Evolutionary conservation across 2,888 invertebrate genomes (phyloP).

Genomic region (Lithophane ornitopus): DNA sequence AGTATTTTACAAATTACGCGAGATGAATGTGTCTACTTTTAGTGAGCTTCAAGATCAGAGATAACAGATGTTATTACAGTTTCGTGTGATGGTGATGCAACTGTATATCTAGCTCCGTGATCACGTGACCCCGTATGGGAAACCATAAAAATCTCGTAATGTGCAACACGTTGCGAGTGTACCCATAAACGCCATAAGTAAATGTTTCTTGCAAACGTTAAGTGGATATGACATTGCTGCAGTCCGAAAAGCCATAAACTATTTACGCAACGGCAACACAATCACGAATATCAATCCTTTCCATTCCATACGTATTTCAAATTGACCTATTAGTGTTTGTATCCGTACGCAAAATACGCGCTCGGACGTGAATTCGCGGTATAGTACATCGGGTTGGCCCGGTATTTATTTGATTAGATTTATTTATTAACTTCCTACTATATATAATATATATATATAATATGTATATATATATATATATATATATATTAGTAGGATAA

Average conservation of each 20-base stretch:
- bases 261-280: not conserved
- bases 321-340: not conserved
- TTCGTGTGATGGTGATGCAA: constrained; percentile 25
- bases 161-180: not conserved
- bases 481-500: no score
- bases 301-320: not conserved
- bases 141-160: constrained; percentile 15
- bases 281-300: not conserved
- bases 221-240: not conserved
- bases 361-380: not conserved
- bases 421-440: no score
- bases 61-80: constrained; percentile 12
- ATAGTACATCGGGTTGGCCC: no score
- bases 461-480: no score
- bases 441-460: no score
- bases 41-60: constrained; percentile 10
- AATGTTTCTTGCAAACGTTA: constrained; percentile 3
- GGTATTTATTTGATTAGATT: no score
- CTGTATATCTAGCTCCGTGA: constrained; percentile 22
- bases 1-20: constrained; percentile 1
- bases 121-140: constrained; percentile 7
- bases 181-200: not conserved
- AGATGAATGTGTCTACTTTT: not conserved
- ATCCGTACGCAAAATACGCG: not conserved
- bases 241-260: not conserved